Base-by-base conservation (phyloP, 1,140 invertebrate species). In the Habropoda laboriosa region DNA sequence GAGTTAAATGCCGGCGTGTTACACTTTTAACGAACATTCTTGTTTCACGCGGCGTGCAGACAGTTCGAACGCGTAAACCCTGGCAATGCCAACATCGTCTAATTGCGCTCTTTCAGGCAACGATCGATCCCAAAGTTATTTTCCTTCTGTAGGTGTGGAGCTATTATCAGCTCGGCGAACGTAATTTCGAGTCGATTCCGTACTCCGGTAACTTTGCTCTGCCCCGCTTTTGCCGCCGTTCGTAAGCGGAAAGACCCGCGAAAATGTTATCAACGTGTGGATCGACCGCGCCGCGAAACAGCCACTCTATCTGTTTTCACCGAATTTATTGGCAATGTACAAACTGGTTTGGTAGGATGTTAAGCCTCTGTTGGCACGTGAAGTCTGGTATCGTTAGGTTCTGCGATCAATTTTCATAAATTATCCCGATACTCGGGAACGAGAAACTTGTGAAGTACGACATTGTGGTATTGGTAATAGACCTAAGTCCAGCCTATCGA, bases 31-130 rank as follows among this genome's bases (percentile, higher is more conserved):
- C 2, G 3, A 53, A 42, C n/a, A 6, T 30, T 4, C 35, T 24
- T 24, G n/a, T 27, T 16, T 47, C 4, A 5, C 3, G 10, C 32
- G 21, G 0, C 24, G 8, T 18, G 3, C 7, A 1, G 13, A 24
- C 21, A 38, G 3, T 10, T 53, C 21, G 7, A 7, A 16, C 21
- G 16, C 3, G 30, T 12, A 7, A 38, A 30, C 16, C 12, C 27
- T 73, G 42, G 58, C 42, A 66, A 66, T 45, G 5, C 58, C 45
- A 38, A n/a, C 60, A 10, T n/a, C 6, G 21, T 66, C 12, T 66
- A 75, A 75, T 75, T 74, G 58, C 30, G 38, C 68, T 60, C 42
- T 74, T 74, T 61, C 71, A 45, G 27, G n/a, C 42, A 67, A 55
- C 47, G 73, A 75, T 75, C 60, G 73, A 75, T 45, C 49, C 18